A percentile compares a stretch with the other conserved stretches of the same genome.
Evolutionary conservation across 1,140 invertebrate genomes (phyloP).

Genomic region (Paracyclopina nana): DNA sequence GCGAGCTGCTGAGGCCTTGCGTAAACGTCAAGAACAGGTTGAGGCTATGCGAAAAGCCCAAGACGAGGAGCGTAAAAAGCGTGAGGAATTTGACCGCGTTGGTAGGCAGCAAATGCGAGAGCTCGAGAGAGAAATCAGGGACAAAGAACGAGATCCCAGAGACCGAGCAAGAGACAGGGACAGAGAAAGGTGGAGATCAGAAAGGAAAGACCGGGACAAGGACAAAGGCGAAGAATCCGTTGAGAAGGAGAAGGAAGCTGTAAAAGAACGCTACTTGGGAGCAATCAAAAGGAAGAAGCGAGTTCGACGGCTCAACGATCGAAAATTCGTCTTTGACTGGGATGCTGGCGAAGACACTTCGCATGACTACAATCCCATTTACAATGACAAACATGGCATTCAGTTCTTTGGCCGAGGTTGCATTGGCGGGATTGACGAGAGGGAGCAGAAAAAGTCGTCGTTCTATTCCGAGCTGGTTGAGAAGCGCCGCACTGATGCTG

Average conservation of each 20-base stretch:
- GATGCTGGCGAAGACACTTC: constrained; percentile 96
- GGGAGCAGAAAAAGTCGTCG: constrained; percentile 90
- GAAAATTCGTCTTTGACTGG: constrained; percentile 99
- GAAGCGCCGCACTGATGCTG: constrained; percentile 78
- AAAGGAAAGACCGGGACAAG: constrained; percentile 22
- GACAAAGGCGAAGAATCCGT: neutral
- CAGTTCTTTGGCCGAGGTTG: constrained; percentile 97
- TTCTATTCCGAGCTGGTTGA: constrained; percentile 95
- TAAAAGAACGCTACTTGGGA: constrained; percentile 85
- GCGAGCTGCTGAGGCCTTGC: constrained; percentile 63
- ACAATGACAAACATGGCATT: constrained; percentile 28
- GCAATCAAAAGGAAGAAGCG: constrained; percentile 80
- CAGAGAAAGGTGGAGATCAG: constrained; percentile 22
- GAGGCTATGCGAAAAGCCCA: constrained; percentile 40
- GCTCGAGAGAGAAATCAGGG: constrained; percentile 23
- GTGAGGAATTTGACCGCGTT: constrained; percentile 35
- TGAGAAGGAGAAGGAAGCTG: constrained; percentile 68
- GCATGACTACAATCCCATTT: constrained; percentile 70
- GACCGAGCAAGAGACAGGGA: constrained; percentile 24
- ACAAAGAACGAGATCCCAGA: constrained; percentile 26
- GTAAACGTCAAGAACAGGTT: constrained; percentile 65
- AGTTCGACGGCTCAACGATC: constrained; percentile 77
- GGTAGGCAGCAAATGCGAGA: constrained; percentile 32
- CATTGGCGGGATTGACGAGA: constrained; percentile 91
- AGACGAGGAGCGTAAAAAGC: constrained; percentile 46